Evolutionary conservation across 1,140 invertebrate species (phyloP), one percentile per base, ranked within the genome.

Genomic region (Homarus americanus): DNA sequence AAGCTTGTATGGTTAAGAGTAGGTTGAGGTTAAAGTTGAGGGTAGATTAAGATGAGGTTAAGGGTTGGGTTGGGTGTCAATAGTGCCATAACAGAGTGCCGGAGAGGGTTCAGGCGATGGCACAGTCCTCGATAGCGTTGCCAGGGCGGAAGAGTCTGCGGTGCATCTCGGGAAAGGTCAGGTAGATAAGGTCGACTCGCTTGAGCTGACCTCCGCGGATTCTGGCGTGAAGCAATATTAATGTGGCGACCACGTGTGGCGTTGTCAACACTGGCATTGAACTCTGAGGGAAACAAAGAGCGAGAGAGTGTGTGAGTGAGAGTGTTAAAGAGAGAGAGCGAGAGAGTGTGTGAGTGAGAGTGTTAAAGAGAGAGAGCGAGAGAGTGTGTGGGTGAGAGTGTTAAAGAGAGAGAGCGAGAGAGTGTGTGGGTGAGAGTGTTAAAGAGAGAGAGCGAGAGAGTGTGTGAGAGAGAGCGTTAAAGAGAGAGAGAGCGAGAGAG

Each of bases 141-240:
- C 88, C 88, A 24, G 88, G 88, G 0, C 80, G 53, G 49, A 90
- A 90, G 34, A 90, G 72, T 63, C 88, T 76, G 0, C 88, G 28
- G 32, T 90, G 88, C 88, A 90, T 90, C 69, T 90, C 88, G 7
- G 88, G 88, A 12, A 76, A 90, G 36, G 79, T 83, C 5, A 90
- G 34, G 69, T 90, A 90, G 36, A 90, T 82, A 4, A 90, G 80
- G 73, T 90, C 88, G 40, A 90, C 73, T 36, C 88, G 69, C 40
- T 90, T 90, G 0, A 90, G 80, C 2, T 75, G 79, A 9, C 88
- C 88, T 12, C 88, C 88, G 1, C 80, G 40, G 38, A 90, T 53
- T 69, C 88, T 32, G 34, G 88, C 82, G 72, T 90, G 88, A 4
- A 90, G 88, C 32, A 90, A 58, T 28, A 90, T 38, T 24, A 90